Evolutionary conservation across 2,797 vertebrate genomes (phyloP).

Genomic region (Hylomyscus alleni): DNA sequence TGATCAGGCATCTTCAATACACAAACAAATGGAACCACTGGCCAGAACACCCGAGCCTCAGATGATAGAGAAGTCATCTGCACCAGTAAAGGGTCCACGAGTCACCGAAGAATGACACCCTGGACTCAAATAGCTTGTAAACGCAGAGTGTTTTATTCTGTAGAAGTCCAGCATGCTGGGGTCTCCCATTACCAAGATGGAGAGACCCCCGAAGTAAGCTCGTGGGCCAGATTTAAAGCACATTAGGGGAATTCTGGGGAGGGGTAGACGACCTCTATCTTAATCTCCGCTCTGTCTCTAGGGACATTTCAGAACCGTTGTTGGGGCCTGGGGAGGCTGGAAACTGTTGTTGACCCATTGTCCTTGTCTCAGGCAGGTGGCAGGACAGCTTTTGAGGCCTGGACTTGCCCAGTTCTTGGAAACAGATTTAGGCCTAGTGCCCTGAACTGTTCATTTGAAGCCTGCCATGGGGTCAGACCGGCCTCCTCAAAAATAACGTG

Average conservation of each 20-base stretch:
- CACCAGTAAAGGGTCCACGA: not conserved
- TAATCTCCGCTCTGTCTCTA: not conserved
- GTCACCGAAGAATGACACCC: not conserved
- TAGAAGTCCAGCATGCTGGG: not conserved
- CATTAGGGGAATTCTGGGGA: not conserved
- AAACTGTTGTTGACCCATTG: not conserved
- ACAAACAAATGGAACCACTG: not conserved
- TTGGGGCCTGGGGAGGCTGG: too few relatives aligned
- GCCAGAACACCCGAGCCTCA: not conserved
- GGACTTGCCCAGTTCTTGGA: too few relatives aligned
- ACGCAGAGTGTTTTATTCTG: not conserved
- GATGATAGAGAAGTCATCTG: not conserved
- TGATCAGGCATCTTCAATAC: not conserved
- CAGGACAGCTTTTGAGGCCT: not conserved
- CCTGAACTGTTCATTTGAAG: too few relatives aligned
- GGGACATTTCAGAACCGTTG: not conserved
- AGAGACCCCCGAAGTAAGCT: not conserved
- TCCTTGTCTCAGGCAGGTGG: not conserved
- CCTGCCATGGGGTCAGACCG: too few relatives aligned
- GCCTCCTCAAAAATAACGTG: not conserved
- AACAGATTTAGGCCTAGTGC: too few relatives aligned
- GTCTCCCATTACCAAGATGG: not conserved
- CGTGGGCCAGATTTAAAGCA: not conserved
- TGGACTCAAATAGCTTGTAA: not conserved
- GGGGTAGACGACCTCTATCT: not conserved